phyloP scores from a whole-genome alignment of 1,140 invertebrate species.

The Anastrepha ludens region DNA sequence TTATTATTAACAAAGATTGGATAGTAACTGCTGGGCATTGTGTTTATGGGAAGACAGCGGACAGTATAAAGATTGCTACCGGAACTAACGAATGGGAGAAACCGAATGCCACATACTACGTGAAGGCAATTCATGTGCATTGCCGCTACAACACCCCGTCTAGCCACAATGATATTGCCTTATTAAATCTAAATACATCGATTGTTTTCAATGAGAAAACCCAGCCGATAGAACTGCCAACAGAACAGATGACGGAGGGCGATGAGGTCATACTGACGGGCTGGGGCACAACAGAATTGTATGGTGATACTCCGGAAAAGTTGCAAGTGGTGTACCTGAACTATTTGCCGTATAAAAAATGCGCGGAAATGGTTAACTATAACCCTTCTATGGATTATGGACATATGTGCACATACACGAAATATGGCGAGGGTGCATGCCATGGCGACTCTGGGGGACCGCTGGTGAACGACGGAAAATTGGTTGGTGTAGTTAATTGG shows the following conservation, averaged over 20 bases:
- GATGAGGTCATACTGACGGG: slow-evolving; percentile 74
- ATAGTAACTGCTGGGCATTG: slow-evolving; percentile 74
- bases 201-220: slow-evolving; percentile 75
- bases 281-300: slow-evolving; percentile 61
- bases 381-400: slow-evolving; percentile 60
- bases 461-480: slow-evolving; percentile 66
- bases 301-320: slow-evolving; percentile 59
- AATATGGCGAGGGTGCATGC: slow-evolving; percentile 75
- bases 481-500: slow-evolving; percentile 77
- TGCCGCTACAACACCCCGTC: slow-evolving; percentile 65
- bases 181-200: slow-evolving; percentile 70
- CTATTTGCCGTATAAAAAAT: slow-evolving; percentile 60
- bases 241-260: slow-evolving; percentile 58
- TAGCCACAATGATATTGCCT: slow-evolving; percentile 75
- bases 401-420: slow-evolving; percentile 79
- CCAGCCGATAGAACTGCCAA: slow-evolving; percentile 65
- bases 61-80: slow-evolving; percentile 58
- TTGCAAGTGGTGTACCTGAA: slow-evolving; percentile 60
- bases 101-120: slow-evolving; percentile 59
- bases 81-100: slow-evolving; percentile 60
- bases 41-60: slow-evolving; percentile 42
- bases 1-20: slow-evolving; percentile 68
- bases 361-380: slow-evolving; percentile 54
- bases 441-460: slow-evolving; percentile 79
- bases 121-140: slow-evolving; percentile 59